Evolutionary conservation across 2,113 vertebrate genomes (phyloP), one percentile per base, ranked within the genome.

Genomic region (Anser brachyrhynchus): DNA sequence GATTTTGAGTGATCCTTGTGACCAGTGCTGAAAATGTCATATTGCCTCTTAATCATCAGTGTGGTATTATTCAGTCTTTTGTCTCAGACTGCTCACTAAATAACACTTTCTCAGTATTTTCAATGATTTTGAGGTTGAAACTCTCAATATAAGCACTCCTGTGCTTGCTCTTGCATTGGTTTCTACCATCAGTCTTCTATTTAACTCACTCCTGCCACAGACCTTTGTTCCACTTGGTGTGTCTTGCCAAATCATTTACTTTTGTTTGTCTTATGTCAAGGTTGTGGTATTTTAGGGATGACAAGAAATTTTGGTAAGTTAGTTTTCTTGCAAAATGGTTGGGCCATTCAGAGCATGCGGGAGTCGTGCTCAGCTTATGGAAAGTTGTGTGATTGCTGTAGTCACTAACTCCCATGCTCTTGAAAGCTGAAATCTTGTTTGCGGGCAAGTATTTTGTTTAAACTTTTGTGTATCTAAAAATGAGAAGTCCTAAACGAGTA

Each of bases 1-100:
- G n/a, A 64, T 95, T 92, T 95, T 89, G 93, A 73, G 74, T 92
- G 61, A 88, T 91, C 76, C 59, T 37, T 41, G 61, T 89, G 85
- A 84, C 15, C 41, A 22, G 28, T 80, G 49, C 71, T 54, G 75
- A 43, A 61, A 80, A 26, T 35, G 41, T 69, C 33, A 11, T 58
- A 14, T 16, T 91, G 29, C 71, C 87, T 90, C 95, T 80, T 91
- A 84, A 89, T 90, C 67, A 87, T 49, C 84, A 87, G 0, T 17
- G 13, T 25, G 54, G 3, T 49, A 16, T 70, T 85, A 67, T 8
- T 81, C 17, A 37, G 52, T 70, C 64, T 95, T 90, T 87, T 81
- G 75, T 67, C 58, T 37, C 61, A 73, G 44, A 44, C 10, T 72
- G 23, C 44, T 87, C 65, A 31, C 13, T 44, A 37, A 7, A 31